Percentiles rank a stretch among this genome's conserved stretches.
Evolutionary conservation across 2,113 vertebrate species (phyloP).

Genomic region (Mugil cephalus): DNA sequence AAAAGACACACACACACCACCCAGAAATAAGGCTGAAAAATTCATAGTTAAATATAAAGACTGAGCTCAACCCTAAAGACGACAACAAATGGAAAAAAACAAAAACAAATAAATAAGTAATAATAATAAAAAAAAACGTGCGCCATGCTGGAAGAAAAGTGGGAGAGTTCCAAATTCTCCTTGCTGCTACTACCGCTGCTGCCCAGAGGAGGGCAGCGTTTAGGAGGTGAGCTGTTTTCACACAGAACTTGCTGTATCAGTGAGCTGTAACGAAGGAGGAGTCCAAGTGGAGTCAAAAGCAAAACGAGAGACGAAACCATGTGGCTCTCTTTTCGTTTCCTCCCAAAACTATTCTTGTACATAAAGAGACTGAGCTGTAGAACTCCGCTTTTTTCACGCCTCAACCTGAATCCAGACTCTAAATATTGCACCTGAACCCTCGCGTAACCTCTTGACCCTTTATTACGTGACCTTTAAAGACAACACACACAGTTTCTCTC

Average conservation of each 20-base stretch:
- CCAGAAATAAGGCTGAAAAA: constrained; percentile 52
- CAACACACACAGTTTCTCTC: constrained; percentile 13
- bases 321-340: constrained; percentile 24
- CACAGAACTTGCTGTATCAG: constrained; percentile 64
- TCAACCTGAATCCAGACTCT: constrained; percentile 69
- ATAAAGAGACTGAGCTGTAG: constrained; percentile 69
- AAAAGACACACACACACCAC: constrained; percentile 12
- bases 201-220: constrained; percentile 66
- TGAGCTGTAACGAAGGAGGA: constrained; percentile 44
- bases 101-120: constrained; percentile 3
- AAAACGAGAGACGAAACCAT: constrained; percentile 30
- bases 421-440: constrained; percentile 66
- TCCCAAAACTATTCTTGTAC: constrained; percentile 61
- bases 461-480: constrained; percentile 36
- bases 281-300: constrained; percentile 20
- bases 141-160: constrained; percentile 57
- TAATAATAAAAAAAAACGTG: constrained; percentile 1
- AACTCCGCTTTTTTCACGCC: constrained; percentile 63
- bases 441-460: constrained; percentile 46
- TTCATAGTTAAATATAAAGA: constrained; percentile 44
- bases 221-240: constrained; percentile 40
- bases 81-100: background rate
- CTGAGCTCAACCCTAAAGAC: constrained; percentile 41
- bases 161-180: constrained; percentile 61
- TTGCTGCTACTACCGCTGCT: constrained; percentile 74